These are phyloP conservation scores for Procavia capensis DNA, from an alignment of 2,113 vertebrate species.

Conservation along the genomic window DNA sequence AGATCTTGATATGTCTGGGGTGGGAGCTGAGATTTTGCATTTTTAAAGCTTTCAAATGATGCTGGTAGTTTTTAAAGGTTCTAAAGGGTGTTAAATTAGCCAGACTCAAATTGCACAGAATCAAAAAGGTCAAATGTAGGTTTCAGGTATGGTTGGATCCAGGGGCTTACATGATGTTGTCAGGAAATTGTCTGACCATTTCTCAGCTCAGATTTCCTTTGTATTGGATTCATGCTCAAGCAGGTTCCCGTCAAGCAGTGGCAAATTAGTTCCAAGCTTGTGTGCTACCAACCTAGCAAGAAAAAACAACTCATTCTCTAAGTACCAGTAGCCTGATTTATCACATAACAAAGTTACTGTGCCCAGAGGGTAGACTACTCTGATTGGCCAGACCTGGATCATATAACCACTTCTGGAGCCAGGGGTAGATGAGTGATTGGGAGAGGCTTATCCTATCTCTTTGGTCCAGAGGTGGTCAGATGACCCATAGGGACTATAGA, in stretches of 20 bases:
- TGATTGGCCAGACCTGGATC: background rate
- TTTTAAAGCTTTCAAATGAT: conserved; percentile 15
- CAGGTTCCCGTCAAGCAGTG: background rate
- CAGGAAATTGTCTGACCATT: background rate
- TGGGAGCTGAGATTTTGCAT: background rate
- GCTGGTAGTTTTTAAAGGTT: background rate
- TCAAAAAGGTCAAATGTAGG: background rate
- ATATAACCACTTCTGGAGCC: background rate
- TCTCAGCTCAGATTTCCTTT: conserved; percentile 28
- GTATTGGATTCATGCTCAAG: conserved; percentile 15
- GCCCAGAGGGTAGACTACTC: background rate
- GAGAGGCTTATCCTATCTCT: background rate
- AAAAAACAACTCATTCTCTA: background rate
- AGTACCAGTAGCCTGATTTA: background rate
- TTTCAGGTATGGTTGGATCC: conserved; percentile 45
- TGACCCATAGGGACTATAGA: background rate
- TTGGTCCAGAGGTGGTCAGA: background rate
- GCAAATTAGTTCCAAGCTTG: background rate
- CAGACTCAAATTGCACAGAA: conserved; percentile 10
- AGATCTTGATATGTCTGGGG: background rate
- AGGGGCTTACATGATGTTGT: background rate
- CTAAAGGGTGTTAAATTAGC: conserved; percentile 9
- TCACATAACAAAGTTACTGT: background rate
- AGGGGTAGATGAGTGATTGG: background rate
- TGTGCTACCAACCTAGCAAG: background rate